Evolutionary conservation across 2,113 vertebrate species (phyloP), one percentile per base, ranked within the genome.

Genomic region (Hystrix brachyura): DNA sequence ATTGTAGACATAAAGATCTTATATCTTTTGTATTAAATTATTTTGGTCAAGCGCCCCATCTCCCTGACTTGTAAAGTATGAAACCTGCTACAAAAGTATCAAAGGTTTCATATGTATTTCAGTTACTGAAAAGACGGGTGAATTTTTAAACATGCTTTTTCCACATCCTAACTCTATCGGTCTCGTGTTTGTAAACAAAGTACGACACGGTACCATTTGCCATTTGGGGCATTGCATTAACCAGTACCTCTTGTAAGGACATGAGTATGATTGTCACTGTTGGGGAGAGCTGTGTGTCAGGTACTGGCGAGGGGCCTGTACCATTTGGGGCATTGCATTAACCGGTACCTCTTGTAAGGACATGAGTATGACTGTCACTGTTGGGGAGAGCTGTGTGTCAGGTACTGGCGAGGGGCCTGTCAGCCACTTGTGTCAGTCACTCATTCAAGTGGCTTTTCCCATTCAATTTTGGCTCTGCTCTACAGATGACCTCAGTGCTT

Each of bases 381-480:
- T 65, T 93, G 64, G 27, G 97, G 93, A 46, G 92, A 84, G 81
- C 71, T 64, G 43, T 32, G 89, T 53, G 96, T 96, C 90, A 93
- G 87, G 97, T 90, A 80, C 21, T 0, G 5, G 57, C 0, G 5
- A 95, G 74, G 11, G 65, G 74, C 82, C 93, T 91, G 2, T 91
- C 62, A 94, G 95, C 59, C 59, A 21, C 96, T 98, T 97, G 69
- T 79, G 76, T 23, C 62, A 95, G 90, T 82, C 18, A 0, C 92
- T 97, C 90, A 74, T 97, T 81, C 93, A 95, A 95, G 96, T 86
- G 34, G 86, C 94, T 97, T 97, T 98, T 84, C 95, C 74, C 83
- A 59, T 97, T 97, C 94, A 76, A 78, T 90, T 96, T 94, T 48
- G 62, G 34, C 57, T 97, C 95, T 34, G 88, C 90, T 97, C 93